Conservation (phyloP, 1,140 invertebrate genomes). For the Apolygus lucorum region DNA sequence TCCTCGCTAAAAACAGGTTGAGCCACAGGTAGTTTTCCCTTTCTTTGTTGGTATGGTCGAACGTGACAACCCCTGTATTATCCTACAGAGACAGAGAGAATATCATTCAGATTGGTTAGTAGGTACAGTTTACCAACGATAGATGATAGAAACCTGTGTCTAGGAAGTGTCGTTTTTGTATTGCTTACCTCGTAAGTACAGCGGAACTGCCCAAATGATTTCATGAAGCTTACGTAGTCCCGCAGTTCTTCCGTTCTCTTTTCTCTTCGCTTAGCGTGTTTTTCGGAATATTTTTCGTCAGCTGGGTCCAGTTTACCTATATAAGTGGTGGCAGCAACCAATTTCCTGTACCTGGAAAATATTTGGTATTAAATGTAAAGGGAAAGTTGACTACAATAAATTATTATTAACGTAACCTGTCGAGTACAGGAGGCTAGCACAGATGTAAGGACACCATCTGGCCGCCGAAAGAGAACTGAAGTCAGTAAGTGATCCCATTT, state of each 20-base stretch:
- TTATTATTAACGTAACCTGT: too few species aligned
- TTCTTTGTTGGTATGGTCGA: neutral
- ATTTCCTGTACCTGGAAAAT: slow-evolving; percentile 39
- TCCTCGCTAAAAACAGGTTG: slow-evolving; percentile 63
- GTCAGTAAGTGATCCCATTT: too few species aligned
- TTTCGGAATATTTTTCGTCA: slow-evolving; percentile 18
- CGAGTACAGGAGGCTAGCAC: too few species aligned
- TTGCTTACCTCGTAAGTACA: slow-evolving; percentile 3
- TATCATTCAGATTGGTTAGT: too few species aligned
- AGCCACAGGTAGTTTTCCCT: slow-evolving; percentile 45
- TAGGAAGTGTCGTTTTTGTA: too few species aligned
- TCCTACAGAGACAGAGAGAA: neutral
- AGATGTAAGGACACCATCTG: too few species aligned
- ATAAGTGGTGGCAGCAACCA: slow-evolving; percentile 36
- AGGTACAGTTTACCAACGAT: neutral
- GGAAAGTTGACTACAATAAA: too few species aligned
- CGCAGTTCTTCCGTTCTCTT: slow-evolving; percentile 19
- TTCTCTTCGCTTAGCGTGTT: slow-evolving; percentile 17
- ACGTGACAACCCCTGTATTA: neutral
- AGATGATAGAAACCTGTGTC: neutral
- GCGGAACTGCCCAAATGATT: slow-evolving; percentile 3
- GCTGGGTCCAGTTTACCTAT: slow-evolving; percentile 7
- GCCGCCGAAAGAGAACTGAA: too few species aligned
- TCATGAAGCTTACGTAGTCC: slow-evolving; percentile 24
- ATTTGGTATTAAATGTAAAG: too few species aligned